phyloP scores from a whole-genome alignment of 2,113 vertebrate genomes.

The Pleuronectes platessa region DNA sequence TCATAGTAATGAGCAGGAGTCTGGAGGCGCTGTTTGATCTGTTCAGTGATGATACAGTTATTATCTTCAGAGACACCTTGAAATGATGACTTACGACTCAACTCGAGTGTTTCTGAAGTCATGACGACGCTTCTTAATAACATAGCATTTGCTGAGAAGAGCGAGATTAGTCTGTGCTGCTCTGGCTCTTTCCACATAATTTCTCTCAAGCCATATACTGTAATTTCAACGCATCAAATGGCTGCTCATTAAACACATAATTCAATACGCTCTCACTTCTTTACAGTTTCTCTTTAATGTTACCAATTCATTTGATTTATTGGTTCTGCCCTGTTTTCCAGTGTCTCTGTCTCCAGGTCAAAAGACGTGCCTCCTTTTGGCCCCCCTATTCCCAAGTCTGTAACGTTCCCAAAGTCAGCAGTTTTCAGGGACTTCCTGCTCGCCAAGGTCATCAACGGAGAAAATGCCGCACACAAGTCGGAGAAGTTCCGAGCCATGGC shows the following conservation, averaged over 20 bases:
- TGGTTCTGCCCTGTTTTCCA: conserved; percentile 60
- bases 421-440: conserved; percentile 99
- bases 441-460: conserved; percentile 98
- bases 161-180: conserved; percentile 44
- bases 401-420: conserved; percentile 97
- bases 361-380: conserved; percentile 97
- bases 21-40: conserved; percentile 62
- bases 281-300: conserved; percentile 15
- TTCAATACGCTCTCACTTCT: conserved; percentile 20
- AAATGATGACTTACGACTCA: conserved; percentile 67
- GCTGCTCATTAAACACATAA: conserved; percentile 37
- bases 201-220: conserved; percentile 19
- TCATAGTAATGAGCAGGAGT: conserved; percentile 53
- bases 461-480: conserved; percentile 96
- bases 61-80: conserved; percentile 78
- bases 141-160: conserved; percentile 55
- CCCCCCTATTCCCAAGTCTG: conserved; percentile 96
- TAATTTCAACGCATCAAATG: conserved; percentile 45
- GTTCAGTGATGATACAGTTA: conserved; percentile 65
- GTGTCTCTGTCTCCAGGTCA: conserved; percentile 96
- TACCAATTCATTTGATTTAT: conserved; percentile 6
- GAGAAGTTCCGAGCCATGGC: conserved; percentile 98
- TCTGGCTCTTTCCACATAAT: conserved; percentile 19
- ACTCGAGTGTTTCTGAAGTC: conserved; percentile 59
- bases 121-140: conserved; percentile 59